Percentiles rank a stretch among this genome's conserved stretches.
These are phyloP conservation scores for Labrus mixtus DNA, from an alignment of 2,113 vertebrate species.

Conservation along the genomic window DNA sequence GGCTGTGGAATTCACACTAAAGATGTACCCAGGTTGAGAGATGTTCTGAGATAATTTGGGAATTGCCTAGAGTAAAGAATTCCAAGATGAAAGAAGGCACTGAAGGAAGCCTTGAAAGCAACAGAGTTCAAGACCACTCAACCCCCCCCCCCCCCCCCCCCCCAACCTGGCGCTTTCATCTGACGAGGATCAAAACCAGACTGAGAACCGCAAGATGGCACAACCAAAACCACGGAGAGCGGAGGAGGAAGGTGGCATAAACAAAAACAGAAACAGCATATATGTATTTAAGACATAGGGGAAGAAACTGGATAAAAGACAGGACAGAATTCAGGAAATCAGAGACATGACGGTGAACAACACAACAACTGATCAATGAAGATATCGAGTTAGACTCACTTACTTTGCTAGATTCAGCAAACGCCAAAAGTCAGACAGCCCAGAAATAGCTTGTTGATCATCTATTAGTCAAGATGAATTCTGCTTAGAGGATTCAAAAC, in stretches of 20 bases:
- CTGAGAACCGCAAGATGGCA: constrained; percentile 6
- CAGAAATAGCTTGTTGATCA: constrained; percentile 17
- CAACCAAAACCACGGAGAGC: constrained; percentile 30
- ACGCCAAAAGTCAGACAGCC: constrained; percentile 26
- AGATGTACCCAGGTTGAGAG: constrained; percentile 39
- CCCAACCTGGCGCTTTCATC: constrained; percentile 35
- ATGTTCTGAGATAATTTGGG: constrained; percentile 34
- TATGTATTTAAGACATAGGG: constrained; percentile 18
- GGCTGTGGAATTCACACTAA: constrained; percentile 46
- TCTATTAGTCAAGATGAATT: constrained; percentile 19
- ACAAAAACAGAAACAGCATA: constrained; percentile 34
- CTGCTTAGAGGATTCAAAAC: background rate
- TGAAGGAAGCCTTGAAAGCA: constrained; percentile 39
- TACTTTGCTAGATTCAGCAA: constrained; percentile 21
- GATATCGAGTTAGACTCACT: no score
- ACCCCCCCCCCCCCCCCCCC: background rate
- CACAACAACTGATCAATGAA: constrained; percentile 40
- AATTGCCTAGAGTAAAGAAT: constrained; percentile 44
- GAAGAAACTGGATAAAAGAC: constrained; percentile 22
- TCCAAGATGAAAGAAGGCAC: constrained; percentile 59
- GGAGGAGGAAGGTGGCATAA: background rate
- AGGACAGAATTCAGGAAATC: constrained; percentile 4
- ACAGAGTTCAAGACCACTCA: constrained; percentile 33
- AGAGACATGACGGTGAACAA: constrained; percentile 29
- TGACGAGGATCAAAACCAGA: constrained; percentile 54